Base-by-base conservation (phyloP, 2,113 vertebrate genomes). In the Regulus satrapa region DNA sequence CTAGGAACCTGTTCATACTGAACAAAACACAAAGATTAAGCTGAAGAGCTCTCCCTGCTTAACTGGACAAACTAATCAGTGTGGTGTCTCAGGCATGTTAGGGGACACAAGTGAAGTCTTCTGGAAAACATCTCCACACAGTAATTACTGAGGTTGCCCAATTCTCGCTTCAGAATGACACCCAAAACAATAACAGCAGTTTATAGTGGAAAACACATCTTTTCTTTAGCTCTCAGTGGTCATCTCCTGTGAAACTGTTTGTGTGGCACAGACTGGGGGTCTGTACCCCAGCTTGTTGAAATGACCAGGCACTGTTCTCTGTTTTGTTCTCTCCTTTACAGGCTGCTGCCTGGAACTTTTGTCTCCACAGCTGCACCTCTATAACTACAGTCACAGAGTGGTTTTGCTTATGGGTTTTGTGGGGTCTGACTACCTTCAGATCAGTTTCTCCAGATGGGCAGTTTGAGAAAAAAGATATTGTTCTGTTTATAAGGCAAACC, bases 381-480 rank as follows among this genome's bases (percentile, higher is more conserved):
- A 0, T 38, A 85, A 49, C 17, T 61, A n/a, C 19, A 46, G 23
- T 16, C 67, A 63, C 40, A 32, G 36, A 58, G 21, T 34, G 18
- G 4, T 69, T 82, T 80, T 93, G 26, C 26, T 15, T 46, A 2
- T 18, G 15, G 40, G 46, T 52, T 85, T 62, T 69, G 19, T 45
- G 76, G 9, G 24, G 3, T n/a, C 64, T 87, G 34, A 38, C 32
- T 74, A 29, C 31, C 31, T 74, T 40, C 14, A 3, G 31, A 29
- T 45, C 46, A 17, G 12, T 83, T 88, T 77, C 15, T 29, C 12
- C 19, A 36, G 24, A 59, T 0, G 9, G n/a, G 21, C 34, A 66
- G 18, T 38, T 92, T 36, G 6, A 10, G 59, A 52, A 77, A n/a
- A 38, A 72, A 8, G 1, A 2, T 9, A 51, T 23, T 1, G 0